phyloP scores from a whole-genome alignment of 2,888 invertebrate genomes.

The Pseudanteris insignis region DNA sequence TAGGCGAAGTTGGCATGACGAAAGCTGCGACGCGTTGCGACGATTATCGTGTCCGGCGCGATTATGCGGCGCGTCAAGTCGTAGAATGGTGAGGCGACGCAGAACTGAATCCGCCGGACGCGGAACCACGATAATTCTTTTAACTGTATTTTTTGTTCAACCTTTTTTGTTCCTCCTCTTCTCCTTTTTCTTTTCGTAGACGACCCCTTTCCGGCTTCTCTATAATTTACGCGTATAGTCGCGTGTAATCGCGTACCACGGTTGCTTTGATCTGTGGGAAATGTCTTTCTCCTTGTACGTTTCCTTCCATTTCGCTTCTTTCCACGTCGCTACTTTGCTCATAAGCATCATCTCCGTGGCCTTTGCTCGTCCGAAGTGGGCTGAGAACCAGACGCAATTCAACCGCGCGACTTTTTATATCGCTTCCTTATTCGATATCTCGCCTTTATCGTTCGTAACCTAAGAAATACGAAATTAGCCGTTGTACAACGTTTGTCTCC shows the following conservation, averaged over 20 bases:
- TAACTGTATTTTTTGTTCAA: slow-evolving; percentile 56
- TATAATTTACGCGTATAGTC: slow-evolving; percentile 52
- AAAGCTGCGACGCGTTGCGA: slow-evolving; percentile 53
- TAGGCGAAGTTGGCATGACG: slow-evolving; percentile 57
- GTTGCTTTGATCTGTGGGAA: slow-evolving; percentile 61
- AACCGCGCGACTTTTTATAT: slow-evolving; percentile 51
- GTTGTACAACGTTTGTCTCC: slow-evolving; percentile 43
- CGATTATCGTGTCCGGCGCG: slow-evolving; percentile 64
- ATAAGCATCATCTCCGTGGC: slow-evolving; percentile 43
- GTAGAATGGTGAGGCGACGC: slow-evolving; percentile 47
- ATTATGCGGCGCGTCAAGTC: slow-evolving; percentile 60
- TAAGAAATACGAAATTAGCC: slow-evolving; percentile 36
- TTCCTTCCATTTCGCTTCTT: slow-evolving; percentile 37
- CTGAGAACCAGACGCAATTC: slow-evolving; percentile 58
- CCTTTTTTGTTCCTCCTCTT: slow-evolving; percentile 28
- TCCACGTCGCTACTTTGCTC: slow-evolving; percentile 34
- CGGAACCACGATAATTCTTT: slow-evolving; percentile 55
- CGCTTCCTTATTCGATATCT: slow-evolving; percentile 55
- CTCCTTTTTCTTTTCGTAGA: slow-evolving; percentile 55
- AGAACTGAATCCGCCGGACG: slow-evolving; percentile 43
- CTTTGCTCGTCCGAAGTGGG: slow-evolving; percentile 49
- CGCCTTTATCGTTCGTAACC: slow-evolving; percentile 48
- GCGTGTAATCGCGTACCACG: slow-evolving; percentile 48
- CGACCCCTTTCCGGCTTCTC: slow-evolving; percentile 61
- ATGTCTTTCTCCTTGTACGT: too few relatives aligned